Percentiles rank a stretch among this genome's conserved stretches.
Evolutionary conservation across 2,797 vertebrate genomes (phyloP).

Genomic region (Artibeus jamaicensis): DNA sequence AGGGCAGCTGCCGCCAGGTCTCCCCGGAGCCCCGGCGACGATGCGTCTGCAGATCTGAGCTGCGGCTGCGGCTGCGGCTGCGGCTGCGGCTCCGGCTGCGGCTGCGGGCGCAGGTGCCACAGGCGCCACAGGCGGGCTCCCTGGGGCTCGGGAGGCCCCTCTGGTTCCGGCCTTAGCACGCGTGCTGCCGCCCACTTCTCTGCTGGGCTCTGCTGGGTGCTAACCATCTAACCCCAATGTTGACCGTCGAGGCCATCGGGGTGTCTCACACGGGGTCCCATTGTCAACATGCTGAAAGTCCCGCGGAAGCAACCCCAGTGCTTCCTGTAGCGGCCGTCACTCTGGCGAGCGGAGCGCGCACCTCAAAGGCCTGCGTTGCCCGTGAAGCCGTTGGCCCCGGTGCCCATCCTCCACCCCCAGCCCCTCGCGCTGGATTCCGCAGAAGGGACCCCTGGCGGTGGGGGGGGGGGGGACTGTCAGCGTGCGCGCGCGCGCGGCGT

Average conservation of each 20-base stretch:
- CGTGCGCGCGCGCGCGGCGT: background rate
- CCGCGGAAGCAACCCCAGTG: background rate
- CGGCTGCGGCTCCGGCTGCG: background rate
- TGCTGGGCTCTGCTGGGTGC: background rate
- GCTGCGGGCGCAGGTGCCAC: background rate
- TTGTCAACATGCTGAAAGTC: background rate
- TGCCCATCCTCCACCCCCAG: background rate
- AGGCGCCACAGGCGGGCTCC: background rate
- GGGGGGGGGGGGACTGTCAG: background rate
- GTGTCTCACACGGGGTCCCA: background rate
- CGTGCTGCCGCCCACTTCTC: background rate
- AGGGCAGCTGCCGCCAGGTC: background rate
- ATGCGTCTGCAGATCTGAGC: background rate
- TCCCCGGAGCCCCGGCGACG: background rate
- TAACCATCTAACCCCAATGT: too few relatives aligned
- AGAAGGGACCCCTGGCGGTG: background rate
- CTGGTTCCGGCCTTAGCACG: background rate
- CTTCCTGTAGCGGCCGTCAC: background rate
- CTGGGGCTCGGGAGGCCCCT: background rate
- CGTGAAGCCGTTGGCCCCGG: too few relatives aligned
- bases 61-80: background rate
- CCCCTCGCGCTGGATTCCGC: rapidly evolving
- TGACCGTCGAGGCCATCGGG: background rate
- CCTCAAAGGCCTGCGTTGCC: background rate
- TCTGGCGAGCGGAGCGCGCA: background rate